Percentiles rank a stretch among this genome's conserved stretches.
Evolutionary conservation across 2,113 vertebrate genomes (phyloP).

Genomic region (Chinchilla lanigera): DNA sequence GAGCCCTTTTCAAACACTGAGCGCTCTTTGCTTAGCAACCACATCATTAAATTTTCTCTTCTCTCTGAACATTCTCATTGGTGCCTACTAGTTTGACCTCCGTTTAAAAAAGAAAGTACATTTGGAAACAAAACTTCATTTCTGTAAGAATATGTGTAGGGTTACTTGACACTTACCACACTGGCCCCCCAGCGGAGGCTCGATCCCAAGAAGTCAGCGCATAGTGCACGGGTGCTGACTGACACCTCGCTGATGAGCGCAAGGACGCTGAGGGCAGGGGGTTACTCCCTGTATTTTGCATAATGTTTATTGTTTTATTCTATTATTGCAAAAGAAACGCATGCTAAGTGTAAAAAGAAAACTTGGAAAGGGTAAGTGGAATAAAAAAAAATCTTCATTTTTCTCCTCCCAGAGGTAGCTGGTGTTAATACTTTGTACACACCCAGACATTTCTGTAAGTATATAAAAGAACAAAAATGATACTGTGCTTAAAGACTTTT

Average conservation of each 20-base stretch:
- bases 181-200: background rate
- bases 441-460: slow-evolving; percentile 10
- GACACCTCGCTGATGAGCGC: background rate
- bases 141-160: background rate
- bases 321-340: slow-evolving; percentile 3
- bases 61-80: background rate
- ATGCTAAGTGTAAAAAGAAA: background rate
- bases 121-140: slow-evolving; percentile 21
- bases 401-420: background rate
- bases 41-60: background rate
- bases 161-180: background rate
- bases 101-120: background rate
- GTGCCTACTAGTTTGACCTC: background rate
- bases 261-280: background rate
- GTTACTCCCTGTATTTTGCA: background rate
- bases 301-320: background rate
- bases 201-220: background rate
- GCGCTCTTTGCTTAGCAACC: background rate
- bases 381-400: background rate
- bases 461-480: background rate
- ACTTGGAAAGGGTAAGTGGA: background rate
- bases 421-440: background rate
- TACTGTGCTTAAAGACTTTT: background rate
- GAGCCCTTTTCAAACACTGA: background rate
- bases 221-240: background rate